Conservation (phyloP, 2,113 vertebrate species). For the human region DNA sequence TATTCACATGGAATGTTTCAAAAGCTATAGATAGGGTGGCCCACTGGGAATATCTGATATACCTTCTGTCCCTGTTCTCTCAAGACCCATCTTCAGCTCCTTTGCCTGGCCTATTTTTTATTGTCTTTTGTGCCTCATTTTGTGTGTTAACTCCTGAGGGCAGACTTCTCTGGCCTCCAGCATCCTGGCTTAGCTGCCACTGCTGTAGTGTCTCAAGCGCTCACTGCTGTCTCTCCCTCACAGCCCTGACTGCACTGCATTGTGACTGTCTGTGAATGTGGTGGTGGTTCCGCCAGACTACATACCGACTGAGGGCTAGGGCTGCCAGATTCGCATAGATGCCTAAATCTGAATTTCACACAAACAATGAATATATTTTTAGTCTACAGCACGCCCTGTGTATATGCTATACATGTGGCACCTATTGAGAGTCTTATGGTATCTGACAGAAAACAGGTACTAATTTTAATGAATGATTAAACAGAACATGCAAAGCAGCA, state of each 20-base stretch:
- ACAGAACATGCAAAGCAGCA: rapidly evolving
- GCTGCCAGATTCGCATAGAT: background rate
- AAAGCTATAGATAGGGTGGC: background rate
- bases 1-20: background rate
- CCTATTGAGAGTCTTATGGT: background rate
- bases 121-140: background rate
- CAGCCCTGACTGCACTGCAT: rapidly evolving
- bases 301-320: no score
- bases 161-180: no score
- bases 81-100: background rate
- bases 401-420: rapidly evolving
- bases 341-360: background rate
- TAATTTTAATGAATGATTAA: background rate
- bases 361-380: background rate
- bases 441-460: background rate
- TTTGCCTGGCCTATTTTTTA: no score
- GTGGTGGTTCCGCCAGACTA: rapidly evolving
- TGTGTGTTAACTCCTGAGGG: background rate
- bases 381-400: rapidly evolving
- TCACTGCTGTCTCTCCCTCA: no score
- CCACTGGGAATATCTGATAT: rapidly evolving
- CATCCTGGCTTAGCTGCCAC: no score
- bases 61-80: background rate
- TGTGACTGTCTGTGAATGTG: rapidly evolving
- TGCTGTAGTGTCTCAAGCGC: rapidly evolving